These are phyloP conservation scores for Epinephelus lanceolatus DNA, from an alignment of 2,113 vertebrate species.

Conservation along the genomic window DNA sequence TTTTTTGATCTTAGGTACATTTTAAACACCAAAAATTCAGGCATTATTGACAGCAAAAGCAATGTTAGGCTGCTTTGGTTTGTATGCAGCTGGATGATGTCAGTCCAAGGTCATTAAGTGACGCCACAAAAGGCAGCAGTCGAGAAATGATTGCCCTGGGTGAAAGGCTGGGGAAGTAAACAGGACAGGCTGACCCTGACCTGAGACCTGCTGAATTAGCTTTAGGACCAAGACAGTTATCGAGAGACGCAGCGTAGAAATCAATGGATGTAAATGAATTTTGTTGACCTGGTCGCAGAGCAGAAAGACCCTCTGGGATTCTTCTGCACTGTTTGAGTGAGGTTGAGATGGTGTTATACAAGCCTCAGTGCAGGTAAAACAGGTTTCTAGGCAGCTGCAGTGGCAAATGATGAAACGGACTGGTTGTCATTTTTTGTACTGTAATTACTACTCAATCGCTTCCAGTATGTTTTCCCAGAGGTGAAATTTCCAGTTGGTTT, in stretches of 20 bases:
- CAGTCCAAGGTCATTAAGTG: conserved; percentile 37
- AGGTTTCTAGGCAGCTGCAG: background rate
- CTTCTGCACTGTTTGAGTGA: background rate
- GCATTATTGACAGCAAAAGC: conserved; percentile 13
- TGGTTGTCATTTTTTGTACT: background rate
- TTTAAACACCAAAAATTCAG: background rate
- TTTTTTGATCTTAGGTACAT: background rate
- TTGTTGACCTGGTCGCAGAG: conserved; percentile 24
- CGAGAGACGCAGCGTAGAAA: conserved; percentile 32
- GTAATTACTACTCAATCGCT: background rate
- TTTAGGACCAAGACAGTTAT: conserved; percentile 35
- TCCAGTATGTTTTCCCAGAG: background rate
- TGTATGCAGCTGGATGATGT: conserved; percentile 9
- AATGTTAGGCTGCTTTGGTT: conserved; percentile 5
- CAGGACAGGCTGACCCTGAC: conserved; percentile 35
- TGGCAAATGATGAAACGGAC: conserved; percentile 1
- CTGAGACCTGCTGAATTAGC: conserved; percentile 53
- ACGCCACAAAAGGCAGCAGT: conserved; percentile 23
- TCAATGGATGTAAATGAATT: conserved; percentile 48
- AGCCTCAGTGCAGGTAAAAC: background rate
- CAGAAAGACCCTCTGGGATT: conserved; percentile 28
- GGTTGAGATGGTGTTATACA: background rate
- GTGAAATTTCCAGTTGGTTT: background rate
- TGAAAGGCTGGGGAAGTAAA: conserved; percentile 43
- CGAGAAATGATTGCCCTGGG: background rate